Evolutionary conservation across 92 coral and sea anemone species (phyloP), one percentile per base, ranked within the genome.

Genomic region (Porites evermanni): DNA sequence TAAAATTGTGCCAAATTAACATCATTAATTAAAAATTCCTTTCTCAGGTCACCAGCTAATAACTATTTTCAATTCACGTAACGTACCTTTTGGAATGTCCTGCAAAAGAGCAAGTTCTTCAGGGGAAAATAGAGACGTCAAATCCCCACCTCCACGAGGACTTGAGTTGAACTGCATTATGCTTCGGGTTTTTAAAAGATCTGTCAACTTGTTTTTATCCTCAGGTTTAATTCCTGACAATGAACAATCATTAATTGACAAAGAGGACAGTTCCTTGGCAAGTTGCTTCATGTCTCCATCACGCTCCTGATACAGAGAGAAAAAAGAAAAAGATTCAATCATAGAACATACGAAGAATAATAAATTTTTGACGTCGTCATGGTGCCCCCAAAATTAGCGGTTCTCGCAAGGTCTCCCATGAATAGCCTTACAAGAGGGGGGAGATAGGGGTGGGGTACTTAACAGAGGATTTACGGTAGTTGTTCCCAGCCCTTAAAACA

Each of bases 41-140:
- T 3, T 2, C 44, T 38, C 44, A 38, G 44, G 44, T 38, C 44
- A 38, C 61, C 2, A 56, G 14, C 13, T 12, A 56, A 56, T 12
- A 56, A 56, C 12, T 14, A 56, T 56, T 11, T 56, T 14, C 14
- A 3, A 14, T 56, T 11, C 4, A 56, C 0, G 3, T 56, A 56
- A 54, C 64, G 19, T 64, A 76, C 89, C 78, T 78, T 67, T 86
- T 52, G 78, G 83, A n/a, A 70, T 85, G 23, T 74, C 77, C 64
- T 86, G 70, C 19, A 78, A 13, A 67, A 76, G 80, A 50, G 78
- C 64, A 58, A 63, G 70, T 86, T 76, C 89, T 58, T 83, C 80
- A 47, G 23, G 21, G 24, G 71, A 6, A 71, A 82, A 72, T 82
- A 59, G 70, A 44, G 32, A 71, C 19, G 47, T n/a, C 13, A 72